A percentile compares a stretch with the other conserved stretches of the same genome.
Evolutionary conservation across 2,797 vertebrate genomes (phyloP).

Genomic region (Spinibarbus caldwelli): DNA sequence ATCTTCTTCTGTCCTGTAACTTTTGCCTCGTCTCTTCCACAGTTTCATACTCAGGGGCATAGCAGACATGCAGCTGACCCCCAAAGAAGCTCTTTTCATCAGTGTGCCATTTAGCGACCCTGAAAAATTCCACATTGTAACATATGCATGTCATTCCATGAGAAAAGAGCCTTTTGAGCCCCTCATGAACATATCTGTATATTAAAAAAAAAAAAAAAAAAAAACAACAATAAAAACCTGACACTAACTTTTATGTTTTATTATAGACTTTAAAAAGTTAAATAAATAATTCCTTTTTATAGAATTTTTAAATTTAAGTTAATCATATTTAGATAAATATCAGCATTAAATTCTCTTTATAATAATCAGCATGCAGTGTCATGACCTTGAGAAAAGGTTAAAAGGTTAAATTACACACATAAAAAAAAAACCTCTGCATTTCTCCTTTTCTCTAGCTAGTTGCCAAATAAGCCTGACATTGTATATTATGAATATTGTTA

Average conservation of each 20-base stretch:
- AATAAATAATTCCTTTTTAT: neutral
- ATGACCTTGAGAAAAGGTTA: neutral
- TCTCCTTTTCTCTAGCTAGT: neutral
- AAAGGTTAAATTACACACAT: neutral
- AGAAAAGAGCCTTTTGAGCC: neutral
- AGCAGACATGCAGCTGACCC: conserved; percentile 93
- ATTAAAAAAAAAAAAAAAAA: too few relatives aligned
- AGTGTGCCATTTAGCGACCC: conserved; percentile 90
- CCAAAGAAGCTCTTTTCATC: conserved; percentile 97
- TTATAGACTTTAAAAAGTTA: neutral
- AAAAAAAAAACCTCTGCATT: too few relatives aligned
- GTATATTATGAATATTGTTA: neutral
- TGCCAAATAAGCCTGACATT: neutral
- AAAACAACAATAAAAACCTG: too few relatives aligned
- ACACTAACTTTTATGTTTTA: neutral
- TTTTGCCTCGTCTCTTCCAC: conserved; percentile 94
- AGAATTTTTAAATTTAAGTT: neutral
- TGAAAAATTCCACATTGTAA: conserved; percentile 63
- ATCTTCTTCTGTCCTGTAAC: conserved; percentile 88
- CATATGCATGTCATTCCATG: neutral
- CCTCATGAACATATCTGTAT: too few relatives aligned
- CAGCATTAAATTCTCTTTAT: neutral
- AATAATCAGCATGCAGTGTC: neutral
- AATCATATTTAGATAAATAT: too few relatives aligned
- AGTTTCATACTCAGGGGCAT: conserved; percentile 95